Conservation (phyloP, 2,113 vertebrate species). For the Amphiprion percula region DNA sequence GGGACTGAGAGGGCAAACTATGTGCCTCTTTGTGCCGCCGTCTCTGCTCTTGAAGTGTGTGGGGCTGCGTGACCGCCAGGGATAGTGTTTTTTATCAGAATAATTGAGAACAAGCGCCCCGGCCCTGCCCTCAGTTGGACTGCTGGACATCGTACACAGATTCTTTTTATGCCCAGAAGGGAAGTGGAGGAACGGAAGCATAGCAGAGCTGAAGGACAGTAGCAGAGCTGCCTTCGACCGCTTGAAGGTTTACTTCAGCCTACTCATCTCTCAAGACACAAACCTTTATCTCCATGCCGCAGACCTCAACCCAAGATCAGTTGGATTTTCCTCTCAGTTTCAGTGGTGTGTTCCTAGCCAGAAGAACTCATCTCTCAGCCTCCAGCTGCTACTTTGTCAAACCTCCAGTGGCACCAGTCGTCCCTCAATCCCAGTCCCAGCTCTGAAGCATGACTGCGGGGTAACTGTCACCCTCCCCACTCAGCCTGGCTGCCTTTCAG, state of each 20-base stretch:
- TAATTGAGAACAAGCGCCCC: slow-evolving; percentile 85
- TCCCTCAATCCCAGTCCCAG: slow-evolving; percentile 49
- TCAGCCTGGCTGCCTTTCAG: slow-evolving; percentile 30
- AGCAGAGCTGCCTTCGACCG: slow-evolving; percentile 43
- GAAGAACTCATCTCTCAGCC: slow-evolving; percentile 40
- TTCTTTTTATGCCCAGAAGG: slow-evolving; percentile 57
- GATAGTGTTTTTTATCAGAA: slow-evolving; percentile 72
- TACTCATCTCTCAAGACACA: slow-evolving; percentile 41
- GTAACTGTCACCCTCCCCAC: slow-evolving; percentile 38
- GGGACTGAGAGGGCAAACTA: slow-evolving; percentile 70
- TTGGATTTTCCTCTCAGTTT: slow-evolving; percentile 57
- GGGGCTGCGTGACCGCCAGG: slow-evolving; percentile 50
- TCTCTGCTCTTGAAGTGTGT: slow-evolving; percentile 43
- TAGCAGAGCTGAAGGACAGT: slow-evolving; percentile 42
- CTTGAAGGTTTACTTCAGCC: slow-evolving; percentile 34
- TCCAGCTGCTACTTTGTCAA: slow-evolving; percentile 47
- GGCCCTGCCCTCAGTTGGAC: slow-evolving; percentile 67
- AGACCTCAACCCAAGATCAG: slow-evolving; percentile 68
- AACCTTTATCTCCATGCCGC: slow-evolving; percentile 65
- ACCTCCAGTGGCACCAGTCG: slow-evolving; percentile 49
- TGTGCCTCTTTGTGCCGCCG: slow-evolving; percentile 64
- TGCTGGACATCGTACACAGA: slow-evolving; percentile 55
- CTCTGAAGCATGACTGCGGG: slow-evolving; percentile 63
- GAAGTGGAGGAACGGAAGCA: slow-evolving; percentile 52
- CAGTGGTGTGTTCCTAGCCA: slow-evolving; percentile 35